phyloP scores from a whole-genome alignment of 2,113 vertebrate species.

The Strigops habroptila region DNA sequence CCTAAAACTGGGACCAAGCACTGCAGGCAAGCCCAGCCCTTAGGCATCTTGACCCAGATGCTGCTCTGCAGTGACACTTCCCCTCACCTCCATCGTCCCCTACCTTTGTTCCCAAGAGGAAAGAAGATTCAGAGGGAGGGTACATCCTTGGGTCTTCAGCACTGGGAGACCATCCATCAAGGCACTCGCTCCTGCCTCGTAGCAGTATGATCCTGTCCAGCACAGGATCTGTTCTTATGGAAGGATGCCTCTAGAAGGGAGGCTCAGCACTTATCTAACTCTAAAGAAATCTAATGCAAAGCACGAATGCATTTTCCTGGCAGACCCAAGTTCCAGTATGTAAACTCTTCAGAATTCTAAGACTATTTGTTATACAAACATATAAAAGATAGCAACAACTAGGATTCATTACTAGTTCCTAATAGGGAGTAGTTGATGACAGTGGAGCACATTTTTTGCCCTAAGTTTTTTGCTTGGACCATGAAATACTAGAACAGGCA shows the following conservation, averaged over 20 bases:
- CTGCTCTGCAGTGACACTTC: background rate
- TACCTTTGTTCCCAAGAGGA: background rate
- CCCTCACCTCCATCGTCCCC: background rate
- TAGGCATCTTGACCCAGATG: background rate
- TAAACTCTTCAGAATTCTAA: background rate
- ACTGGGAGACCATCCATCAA: background rate
- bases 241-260: background rate
- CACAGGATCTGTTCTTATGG: background rate
- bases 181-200: background rate
- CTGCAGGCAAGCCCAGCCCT: background rate
- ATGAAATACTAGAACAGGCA: background rate
- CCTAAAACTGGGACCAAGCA: background rate
- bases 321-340: background rate
- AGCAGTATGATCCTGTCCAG: background rate
- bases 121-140: background rate
- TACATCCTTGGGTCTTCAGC: background rate
- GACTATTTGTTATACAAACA: conserved; percentile 1
- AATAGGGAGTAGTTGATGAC: background rate
- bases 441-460: background rate
- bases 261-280: background rate
- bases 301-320: background rate
- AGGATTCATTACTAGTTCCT: background rate
- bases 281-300: background rate
- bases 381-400: background rate
- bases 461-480: background rate